Base-by-base conservation (phyloP, 2,797 vertebrate genomes). In the Enteromius trimaculatus region DNA sequence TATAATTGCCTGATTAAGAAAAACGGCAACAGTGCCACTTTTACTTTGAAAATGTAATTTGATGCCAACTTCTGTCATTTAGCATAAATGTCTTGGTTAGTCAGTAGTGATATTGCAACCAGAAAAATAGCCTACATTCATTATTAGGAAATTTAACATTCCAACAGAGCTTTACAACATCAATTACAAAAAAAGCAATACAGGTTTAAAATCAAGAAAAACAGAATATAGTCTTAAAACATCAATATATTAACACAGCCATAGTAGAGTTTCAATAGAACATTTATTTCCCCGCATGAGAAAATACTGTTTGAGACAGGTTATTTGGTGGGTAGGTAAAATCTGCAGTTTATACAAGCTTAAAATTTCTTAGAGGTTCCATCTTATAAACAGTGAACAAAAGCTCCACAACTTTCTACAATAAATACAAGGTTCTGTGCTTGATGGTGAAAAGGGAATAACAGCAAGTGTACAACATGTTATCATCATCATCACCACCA, bases 361-460 rank as follows among this genome's bases (percentile, higher is more conserved):
- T 96, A 96, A 95, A 94, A 93, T 94, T 93, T 95, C 94, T 95
- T 94, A 93, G 86, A 93, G 94, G 95, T 93, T 90, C 93, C 95
- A 95, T 96, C 92, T 95, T 94, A 96, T 95, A 95, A 96, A 96
- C 95, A 93, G 89, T 58, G 90, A 90, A 95, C 94, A 92, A 93
- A 94, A 95, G 95, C 94, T 96, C 92, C 93, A 95, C 95, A 94
- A 93, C 92, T 93, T 95, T 95, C 90, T 93, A 95, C 93, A 98
- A 98, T 99, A 98, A 98, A 98, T 98, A 97, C 92, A 95, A 93
- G 92, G 88, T 93, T 95, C 87, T 96, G 95, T 95, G 95, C 93
- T 94, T 94, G 92, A 92, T 90, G 94, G 93, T 92, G 94, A 95
- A 92, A 89, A 91, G 90, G 92, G 91, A 79, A 90, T 89, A 89